Evolutionary conservation across 2,113 vertebrate species (phyloP).

Genomic region (Hippolais icterina): DNA sequence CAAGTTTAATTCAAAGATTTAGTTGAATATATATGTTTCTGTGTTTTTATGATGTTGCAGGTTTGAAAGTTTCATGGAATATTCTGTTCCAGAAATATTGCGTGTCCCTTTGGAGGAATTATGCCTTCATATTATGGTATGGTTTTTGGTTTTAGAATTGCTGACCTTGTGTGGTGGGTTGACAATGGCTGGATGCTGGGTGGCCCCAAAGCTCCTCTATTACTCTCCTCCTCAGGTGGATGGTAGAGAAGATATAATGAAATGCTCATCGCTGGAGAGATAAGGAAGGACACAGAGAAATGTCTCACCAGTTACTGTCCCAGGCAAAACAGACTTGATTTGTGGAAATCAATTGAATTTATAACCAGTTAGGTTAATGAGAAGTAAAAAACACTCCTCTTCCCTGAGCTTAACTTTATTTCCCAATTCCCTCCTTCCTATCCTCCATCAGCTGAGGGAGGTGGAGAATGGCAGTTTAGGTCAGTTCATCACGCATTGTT

Average conservation of each 20-base stretch:
- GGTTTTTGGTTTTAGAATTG: conserved; percentile 69
- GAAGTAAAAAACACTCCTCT: background rate
- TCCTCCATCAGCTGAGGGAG: background rate
- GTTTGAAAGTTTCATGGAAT: conserved; percentile 92
- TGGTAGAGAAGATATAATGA: background rate
- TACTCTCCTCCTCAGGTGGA: background rate
- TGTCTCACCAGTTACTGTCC: background rate
- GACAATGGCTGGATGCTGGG: background rate
- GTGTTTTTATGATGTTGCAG: conserved; percentile 61
- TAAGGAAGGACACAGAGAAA: background rate
- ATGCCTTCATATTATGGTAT: conserved; percentile 99
- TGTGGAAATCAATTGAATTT: background rate
- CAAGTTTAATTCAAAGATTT: background rate
- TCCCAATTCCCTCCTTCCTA: background rate
- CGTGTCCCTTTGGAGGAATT: conserved; percentile 95
- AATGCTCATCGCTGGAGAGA: background rate
- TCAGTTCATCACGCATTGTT: background rate
- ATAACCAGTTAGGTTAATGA: background rate
- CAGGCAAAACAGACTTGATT: background rate
- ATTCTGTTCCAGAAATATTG: conserved; percentile 94
- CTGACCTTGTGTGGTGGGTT: background rate
- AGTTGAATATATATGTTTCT: background rate
- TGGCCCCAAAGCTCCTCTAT: background rate
- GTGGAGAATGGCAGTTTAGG: background rate
- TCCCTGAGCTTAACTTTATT: background rate